A percentile compares a stretch with the other conserved stretches of the same genome.
phyloP scores from a whole-genome alignment of 2,113 vertebrate genomes.

The Panthera uncia region DNA sequence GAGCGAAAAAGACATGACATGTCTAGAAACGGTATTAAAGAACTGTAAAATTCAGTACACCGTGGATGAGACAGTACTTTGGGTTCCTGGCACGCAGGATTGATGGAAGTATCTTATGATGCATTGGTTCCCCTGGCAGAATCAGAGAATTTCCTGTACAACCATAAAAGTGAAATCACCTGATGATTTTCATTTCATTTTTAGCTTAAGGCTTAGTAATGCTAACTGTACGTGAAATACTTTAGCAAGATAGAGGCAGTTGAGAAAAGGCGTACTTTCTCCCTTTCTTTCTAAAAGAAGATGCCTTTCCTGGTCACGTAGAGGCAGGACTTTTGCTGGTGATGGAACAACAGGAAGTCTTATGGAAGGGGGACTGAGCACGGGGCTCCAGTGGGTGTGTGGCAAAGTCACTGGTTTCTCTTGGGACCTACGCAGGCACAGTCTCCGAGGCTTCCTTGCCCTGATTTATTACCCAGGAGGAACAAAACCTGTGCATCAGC shows the following conservation, averaged over 20 bases:
- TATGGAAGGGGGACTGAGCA: background rate
- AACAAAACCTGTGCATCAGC: background rate
- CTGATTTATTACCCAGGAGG: background rate
- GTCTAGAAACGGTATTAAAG: slow-evolving; percentile 44
- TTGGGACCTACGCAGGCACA: background rate
- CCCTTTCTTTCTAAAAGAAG: background rate
- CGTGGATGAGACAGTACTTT: background rate
- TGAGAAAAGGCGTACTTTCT: background rate
- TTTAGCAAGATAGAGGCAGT: background rate
- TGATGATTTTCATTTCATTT: background rate
- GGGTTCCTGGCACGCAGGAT: slow-evolving; percentile 9
- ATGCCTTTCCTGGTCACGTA: background rate
- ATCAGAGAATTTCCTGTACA: background rate
- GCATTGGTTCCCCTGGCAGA: background rate
- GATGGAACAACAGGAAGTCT: background rate
- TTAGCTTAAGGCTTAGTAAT: background rate
- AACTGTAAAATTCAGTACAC: background rate
- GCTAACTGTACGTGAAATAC: background rate
- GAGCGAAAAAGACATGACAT: slow-evolving; percentile 15
- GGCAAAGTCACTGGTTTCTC: background rate
- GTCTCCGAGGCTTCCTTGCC: background rate
- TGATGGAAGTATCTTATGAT: background rate
- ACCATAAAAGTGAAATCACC: background rate
- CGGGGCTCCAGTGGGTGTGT: background rate
- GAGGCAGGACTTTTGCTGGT: background rate